These are phyloP conservation scores for Xylocampa areola DNA, from an alignment of 2,888 invertebrate genomes.

Conservation along the genomic window DNA sequence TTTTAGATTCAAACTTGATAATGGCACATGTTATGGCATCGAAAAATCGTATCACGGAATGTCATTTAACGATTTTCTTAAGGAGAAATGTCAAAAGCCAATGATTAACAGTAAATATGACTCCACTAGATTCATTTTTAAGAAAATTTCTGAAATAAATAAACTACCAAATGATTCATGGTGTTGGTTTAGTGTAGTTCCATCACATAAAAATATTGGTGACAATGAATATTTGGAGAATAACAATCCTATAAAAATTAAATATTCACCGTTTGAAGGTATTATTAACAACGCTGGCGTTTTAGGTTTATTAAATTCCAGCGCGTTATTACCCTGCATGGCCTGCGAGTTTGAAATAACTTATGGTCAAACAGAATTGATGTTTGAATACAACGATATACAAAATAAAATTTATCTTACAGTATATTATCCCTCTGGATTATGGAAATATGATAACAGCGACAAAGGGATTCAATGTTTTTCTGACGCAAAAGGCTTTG, in stretches of 20 bases:
- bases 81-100: slow-evolving; percentile 70
- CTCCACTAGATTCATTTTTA: slow-evolving; percentile 75
- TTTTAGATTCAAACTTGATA: slow-evolving; percentile 75
- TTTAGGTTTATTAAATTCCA: slow-evolving; percentile 66
- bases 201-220: slow-evolving; percentile 15
- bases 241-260: slow-evolving; percentile 21
- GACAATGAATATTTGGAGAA: slow-evolving; percentile 12
- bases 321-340: slow-evolving; percentile 73
- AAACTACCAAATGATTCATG: slow-evolving; percentile 66
- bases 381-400: slow-evolving; percentile 73
- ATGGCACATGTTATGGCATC: slow-evolving; percentile 79
- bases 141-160: slow-evolving; percentile 72
- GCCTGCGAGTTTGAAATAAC: slow-evolving; percentile 77
- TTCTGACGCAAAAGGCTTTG: slow-evolving; percentile 89
- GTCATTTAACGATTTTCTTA: slow-evolving; percentile 70
- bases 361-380: slow-evolving; percentile 73
- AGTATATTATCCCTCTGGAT: slow-evolving; percentile 88
- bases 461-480: slow-evolving; percentile 90
- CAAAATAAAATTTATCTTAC: slow-evolving; percentile 81
- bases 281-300: slow-evolving; percentile 76
- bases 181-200: slow-evolving; percentile 76
- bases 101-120: slow-evolving; percentile 67
- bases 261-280: slow-evolving; percentile 56
- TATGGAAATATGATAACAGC: slow-evolving; percentile 83
- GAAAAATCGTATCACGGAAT: slow-evolving; percentile 69